Percentiles rank a stretch among this genome's conserved stretches.
phyloP scores from a whole-genome alignment of 1,140 invertebrate species.

The Antheraea mylitta region DNA sequence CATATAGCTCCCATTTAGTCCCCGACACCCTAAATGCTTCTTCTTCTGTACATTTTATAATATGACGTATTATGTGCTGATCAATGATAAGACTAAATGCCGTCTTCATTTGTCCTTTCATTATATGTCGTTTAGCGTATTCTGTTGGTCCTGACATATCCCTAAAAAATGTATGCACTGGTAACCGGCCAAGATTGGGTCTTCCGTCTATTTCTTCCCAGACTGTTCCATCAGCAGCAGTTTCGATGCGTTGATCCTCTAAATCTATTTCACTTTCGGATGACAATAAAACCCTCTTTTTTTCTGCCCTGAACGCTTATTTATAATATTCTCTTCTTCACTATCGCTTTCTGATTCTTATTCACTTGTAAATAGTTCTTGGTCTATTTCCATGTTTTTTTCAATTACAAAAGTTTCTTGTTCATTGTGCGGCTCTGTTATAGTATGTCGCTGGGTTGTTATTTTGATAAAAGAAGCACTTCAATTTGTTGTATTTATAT shows the following conservation, averaged over 20 bases:
- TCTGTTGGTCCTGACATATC: slow-evolving; percentile 8
- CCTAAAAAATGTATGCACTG: not conserved
- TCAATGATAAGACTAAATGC: slow-evolving; percentile 12
- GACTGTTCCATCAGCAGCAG: slow-evolving; percentile 13
- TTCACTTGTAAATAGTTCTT: slow-evolving; percentile 10
- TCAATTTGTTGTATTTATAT: too few relatives aligned
- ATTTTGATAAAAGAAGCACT: too few relatives aligned
- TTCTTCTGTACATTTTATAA: slow-evolving; percentile 12
- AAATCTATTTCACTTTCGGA: slow-evolving; percentile 12
- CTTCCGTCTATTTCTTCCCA: slow-evolving; percentile 11
- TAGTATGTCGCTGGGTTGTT: too few relatives aligned
- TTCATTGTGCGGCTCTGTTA: too few relatives aligned
- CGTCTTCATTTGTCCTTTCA: slow-evolving; percentile 13
- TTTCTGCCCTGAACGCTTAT: slow-evolving; percentile 8
- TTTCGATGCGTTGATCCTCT: slow-evolving; percentile 13
- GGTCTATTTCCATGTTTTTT: slow-evolving; percentile 5
- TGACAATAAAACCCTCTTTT: slow-evolving; percentile 9
- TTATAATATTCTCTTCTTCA: slow-evolving; percentile 13
- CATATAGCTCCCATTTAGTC: slow-evolving; percentile 19
- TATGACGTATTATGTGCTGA: slow-evolving; percentile 9
- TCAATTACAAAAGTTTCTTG: too few relatives aligned
- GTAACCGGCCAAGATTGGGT: slow-evolving; percentile 3
- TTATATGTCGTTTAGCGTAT: slow-evolving; percentile 8
- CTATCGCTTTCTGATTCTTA: slow-evolving; percentile 8
- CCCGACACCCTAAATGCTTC: slow-evolving; percentile 15